Base-by-base conservation (phyloP, 2,888 invertebrate genomes). In the Atethmia centrago region DNA sequence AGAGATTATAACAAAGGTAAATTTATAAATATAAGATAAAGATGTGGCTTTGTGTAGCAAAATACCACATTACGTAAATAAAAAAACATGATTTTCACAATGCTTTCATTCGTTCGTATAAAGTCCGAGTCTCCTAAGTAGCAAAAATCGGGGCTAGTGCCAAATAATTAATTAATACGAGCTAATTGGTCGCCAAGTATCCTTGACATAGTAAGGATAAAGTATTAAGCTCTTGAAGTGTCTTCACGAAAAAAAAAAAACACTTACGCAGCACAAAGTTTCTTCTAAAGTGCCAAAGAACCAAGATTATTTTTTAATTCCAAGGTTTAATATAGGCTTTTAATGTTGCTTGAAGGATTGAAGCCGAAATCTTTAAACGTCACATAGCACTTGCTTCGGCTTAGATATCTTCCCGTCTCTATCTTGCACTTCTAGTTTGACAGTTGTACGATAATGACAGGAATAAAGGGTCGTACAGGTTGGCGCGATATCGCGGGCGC, bases 101-200 rank as follows among this genome's bases (percentile, higher is more conserved):
- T 10, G 1, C 51, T 51, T 31, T 49, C 16, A 71, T 49, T 49
- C 4, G 31, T 28, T 36, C 47, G 51, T 42, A 16, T 21, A 25
- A 58, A 45, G 5, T 64, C 28, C 53, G 58, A 64, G 47, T 77
- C 31, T n/a, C 51, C 0, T 31, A 14, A 51, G 65, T 66, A 66
- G 7, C 3, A 19, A 25, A 16, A 64, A 47, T 49, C 40, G 51
- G 45, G 62, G 5, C 47, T 51, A 42, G 74, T 68, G 58, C 56
- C 71, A 70, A 79, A 77, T 74, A 61, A 73, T 79, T 74, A 71
- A 83, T 75, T 59, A 74, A 66, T 77, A 53, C 64, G n/a, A 59
- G 45, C 61, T 79, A 77, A 82, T 74, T 83, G 49, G 71, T 72
- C 3, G 53, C 45, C 59, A 67, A 21, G 21, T 19, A 64, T 58